Base-by-base conservation (phyloP, 2,888 invertebrate species). In the Oscheius onirici region DNA sequence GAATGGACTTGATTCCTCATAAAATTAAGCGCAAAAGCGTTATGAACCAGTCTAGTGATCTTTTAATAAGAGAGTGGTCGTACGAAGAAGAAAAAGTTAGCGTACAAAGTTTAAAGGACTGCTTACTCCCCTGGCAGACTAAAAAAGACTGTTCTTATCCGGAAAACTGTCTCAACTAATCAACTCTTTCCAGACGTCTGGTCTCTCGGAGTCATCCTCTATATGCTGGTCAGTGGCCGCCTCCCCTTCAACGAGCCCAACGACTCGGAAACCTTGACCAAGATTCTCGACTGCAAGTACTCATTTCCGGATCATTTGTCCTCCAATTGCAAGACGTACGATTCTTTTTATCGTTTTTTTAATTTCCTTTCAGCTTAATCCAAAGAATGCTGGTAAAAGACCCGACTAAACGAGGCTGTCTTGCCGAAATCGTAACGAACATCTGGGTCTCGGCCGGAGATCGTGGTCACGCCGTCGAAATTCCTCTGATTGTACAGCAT, bases 231-330 rank as follows among this genome's bases (percentile, higher is more conserved):
- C 5, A 95, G 95, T 89, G 99, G 99, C 6, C 93, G 94, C 88
- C 93, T 97, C 43, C 99, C 99, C 6, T 99, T 99, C 89, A 74
- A 77, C 44, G 97, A 97, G 90, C 96, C 97, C 40, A 99, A 97
- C 89, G 99, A 99, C 89, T 96, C 95, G 86, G 99, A 99, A 91
- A 99, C 99, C 0, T 90, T 99, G 69, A 97, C 96, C 40, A 97
- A 95, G 94, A 99, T 99, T 81, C 95, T 99, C 94, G 97, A 99
- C 89, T 97, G 97, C 90, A 95, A 95, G 90, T 99, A 96, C 89
- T 92, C 92, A 72, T 93, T 96, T 86, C 96, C 97, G 68, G 89
- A 91, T 34, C 93, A 95, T 89, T 92, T 99, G 78, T 94, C 95
- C 13, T 90, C 91, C 66, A 92, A 92, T 73, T 97, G 97, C 89